Percentiles rank a stretch among this genome's conserved stretches.
Conservation (phyloP, 1,140 invertebrate genomes). For the Lordiphosa collinella region DNA sequence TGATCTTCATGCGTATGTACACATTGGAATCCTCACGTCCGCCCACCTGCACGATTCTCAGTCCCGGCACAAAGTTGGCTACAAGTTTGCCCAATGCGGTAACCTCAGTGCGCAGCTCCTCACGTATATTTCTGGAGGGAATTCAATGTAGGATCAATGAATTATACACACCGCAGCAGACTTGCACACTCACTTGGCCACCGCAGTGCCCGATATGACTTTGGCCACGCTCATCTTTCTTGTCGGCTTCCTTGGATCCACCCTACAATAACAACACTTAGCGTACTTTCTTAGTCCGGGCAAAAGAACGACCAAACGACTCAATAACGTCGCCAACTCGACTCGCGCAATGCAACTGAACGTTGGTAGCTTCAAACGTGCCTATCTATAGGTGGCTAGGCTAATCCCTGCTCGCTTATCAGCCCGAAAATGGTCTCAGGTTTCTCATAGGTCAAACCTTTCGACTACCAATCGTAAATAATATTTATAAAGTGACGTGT, state of each 20-base stretch:
- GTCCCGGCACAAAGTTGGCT: slow-evolving; percentile 86
- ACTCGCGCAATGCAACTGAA: slow-evolving; percentile 63
- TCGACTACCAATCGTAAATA: slow-evolving; percentile 32
- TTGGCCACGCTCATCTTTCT: slow-evolving; percentile 79
- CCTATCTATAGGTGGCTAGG: slow-evolving; percentile 52
- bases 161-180: slow-evolving; percentile 44
- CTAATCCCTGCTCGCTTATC: slow-evolving; percentile 52
- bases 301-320: slow-evolving; percentile 4
- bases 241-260: slow-evolving; percentile 20
- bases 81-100: slow-evolving; percentile 81
- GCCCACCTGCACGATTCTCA: slow-evolving; percentile 95
- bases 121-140: slow-evolving; percentile 86
- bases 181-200: slow-evolving; percentile 81
- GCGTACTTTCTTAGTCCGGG: slow-evolving; percentile 11
- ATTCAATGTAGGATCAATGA: background rate
- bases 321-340: slow-evolving; percentile 39
- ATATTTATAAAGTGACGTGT: slow-evolving; percentile 28
- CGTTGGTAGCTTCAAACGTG: background rate
- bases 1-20: slow-evolving; percentile 98
- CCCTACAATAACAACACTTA: slow-evolving; percentile 39
- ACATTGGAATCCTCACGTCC: slow-evolving; percentile 98
- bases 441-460: slow-evolving; percentile 57
- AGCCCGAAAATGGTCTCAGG: slow-evolving; percentile 48
- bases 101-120: slow-evolving; percentile 86
- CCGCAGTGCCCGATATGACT: slow-evolving; percentile 83